Evolutionary conservation across 2,888 invertebrate species (phyloP).

Genomic region (Drosophila greeni): DNA sequence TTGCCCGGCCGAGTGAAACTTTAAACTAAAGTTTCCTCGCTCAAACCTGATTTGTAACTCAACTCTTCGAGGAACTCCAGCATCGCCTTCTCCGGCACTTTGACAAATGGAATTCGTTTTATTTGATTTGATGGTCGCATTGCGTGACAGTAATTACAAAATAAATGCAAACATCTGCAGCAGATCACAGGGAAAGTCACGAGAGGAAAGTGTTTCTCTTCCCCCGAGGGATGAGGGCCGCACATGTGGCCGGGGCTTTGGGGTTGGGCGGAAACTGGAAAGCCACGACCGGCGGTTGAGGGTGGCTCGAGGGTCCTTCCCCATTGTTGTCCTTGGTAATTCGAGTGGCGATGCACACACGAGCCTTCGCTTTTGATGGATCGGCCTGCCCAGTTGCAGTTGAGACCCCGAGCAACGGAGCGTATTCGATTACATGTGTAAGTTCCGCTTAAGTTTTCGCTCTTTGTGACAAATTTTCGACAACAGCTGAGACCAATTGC

Average conservation of each 20-base stretch:
- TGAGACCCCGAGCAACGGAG: slow-evolving; percentile 3
- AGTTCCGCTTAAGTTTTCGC: slow-evolving; percentile 64
- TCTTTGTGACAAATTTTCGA: slow-evolving; percentile 69
- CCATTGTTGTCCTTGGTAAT: slow-evolving; percentile 61
- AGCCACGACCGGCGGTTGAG: slow-evolving; percentile 7
- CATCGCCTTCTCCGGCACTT: slow-evolving; percentile 29
- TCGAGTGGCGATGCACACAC: slow-evolving; percentile 58
- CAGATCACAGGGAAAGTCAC: slow-evolving; percentile 64
- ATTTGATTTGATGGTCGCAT: slow-evolving; percentile 76
- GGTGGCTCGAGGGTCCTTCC: slow-evolving; percentile 24
- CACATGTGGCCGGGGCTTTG: slow-evolving; percentile 41
- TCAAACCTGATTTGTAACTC: slow-evolving; percentile 15
- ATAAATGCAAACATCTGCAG: slow-evolving; percentile 77
- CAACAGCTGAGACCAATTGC: slow-evolving; percentile 71
- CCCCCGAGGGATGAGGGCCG: slow-evolving; percentile 39
- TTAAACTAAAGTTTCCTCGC: slow-evolving; percentile 27
- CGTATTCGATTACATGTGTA: slow-evolving; percentile 71
- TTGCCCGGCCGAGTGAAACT: slow-evolving; percentile 8
- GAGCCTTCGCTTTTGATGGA: slow-evolving; percentile 59
- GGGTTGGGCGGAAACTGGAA: slow-evolving; percentile 11
- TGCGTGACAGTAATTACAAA: slow-evolving; percentile 78
- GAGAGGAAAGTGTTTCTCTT: slow-evolving; percentile 30
- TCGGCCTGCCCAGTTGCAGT: slow-evolving; percentile 62
- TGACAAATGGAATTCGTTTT: slow-evolving; percentile 47
- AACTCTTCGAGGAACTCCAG: slow-evolving; percentile 26